phyloP scores from a whole-genome alignment of 2,797 vertebrate genomes.

The Gymnothorax reevesii region DNA sequence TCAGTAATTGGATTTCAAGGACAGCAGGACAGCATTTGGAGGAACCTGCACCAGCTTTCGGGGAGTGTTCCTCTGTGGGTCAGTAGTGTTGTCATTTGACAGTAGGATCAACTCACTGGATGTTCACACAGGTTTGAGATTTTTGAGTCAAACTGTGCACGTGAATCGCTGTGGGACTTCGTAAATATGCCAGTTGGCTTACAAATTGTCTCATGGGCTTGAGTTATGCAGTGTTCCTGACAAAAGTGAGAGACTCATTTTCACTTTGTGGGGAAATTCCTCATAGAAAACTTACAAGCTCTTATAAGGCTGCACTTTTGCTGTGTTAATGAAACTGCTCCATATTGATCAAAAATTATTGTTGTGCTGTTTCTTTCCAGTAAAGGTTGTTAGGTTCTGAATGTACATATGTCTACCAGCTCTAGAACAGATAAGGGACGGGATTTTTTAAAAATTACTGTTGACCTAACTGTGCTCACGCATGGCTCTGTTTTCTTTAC shows the following conservation, averaged over 20 bases:
- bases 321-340: too few species aligned
- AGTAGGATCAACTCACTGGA: not conserved
- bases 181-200: not conserved
- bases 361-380: not conserved
- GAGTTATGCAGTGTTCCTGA: not conserved
- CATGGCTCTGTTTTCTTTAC: not conserved
- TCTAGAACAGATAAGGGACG: not conserved
- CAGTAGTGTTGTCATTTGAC: not conserved
- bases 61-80: not conserved
- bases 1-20: not conserved
- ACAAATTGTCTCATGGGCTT: not conserved
- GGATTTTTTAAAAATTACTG: not conserved
- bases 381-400: not conserved
- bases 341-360: not conserved
- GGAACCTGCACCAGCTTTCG: not conserved
- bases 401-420: not conserved
- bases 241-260: not conserved
- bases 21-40: not conserved
- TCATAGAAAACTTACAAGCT: too few species aligned
- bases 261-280: too few species aligned
- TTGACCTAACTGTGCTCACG: constrained; percentile 10
- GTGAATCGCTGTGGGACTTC: not conserved
- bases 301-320: too few species aligned
- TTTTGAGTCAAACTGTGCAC: not conserved
- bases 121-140: not conserved